These are phyloP conservation scores for Entosphenus tridentatus DNA, from an alignment of 2,113 vertebrate genomes.

Conservation along the genomic window DNA sequence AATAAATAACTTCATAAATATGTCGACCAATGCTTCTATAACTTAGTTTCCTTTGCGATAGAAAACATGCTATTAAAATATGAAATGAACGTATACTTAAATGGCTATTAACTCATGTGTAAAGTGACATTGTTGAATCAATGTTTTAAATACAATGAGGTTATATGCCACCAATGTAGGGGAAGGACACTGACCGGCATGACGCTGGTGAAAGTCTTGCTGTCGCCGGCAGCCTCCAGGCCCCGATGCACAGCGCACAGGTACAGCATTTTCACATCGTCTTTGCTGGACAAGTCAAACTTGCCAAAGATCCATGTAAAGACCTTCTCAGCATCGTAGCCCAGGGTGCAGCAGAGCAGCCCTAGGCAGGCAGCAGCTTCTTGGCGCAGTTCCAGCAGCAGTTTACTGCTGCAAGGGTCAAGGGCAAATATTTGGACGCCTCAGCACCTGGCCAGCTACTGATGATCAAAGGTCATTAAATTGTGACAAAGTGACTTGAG, in stretches of 20 bases:
- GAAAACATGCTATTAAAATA: too few relatives aligned
- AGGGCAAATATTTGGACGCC: background rate
- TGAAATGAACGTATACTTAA: too few relatives aligned
- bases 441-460: background rate
- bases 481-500: background rate
- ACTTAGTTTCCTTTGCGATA: too few relatives aligned
- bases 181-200: conserved; percentile 50
- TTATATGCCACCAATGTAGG: too few relatives aligned
- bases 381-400: conserved; percentile 83
- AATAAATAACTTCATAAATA: too few relatives aligned
- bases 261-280: conserved; percentile 85
- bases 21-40: too few relatives aligned
- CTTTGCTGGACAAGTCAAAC: conserved; percentile 61
- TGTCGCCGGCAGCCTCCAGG: conserved; percentile 79
- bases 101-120: too few relatives aligned
- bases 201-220: conserved; percentile 82
- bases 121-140: too few relatives aligned
- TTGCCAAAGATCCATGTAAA: conserved; percentile 97
- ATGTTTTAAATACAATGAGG: too few relatives aligned
- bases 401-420: conserved; percentile 51
- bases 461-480: background rate
- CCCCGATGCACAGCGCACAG: conserved; percentile 72
- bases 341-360: conserved; percentile 68
- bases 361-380: conserved; percentile 83
- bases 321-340: conserved; percentile 89